Evolutionary conservation across 2,888 invertebrate genomes (phyloP), one percentile per base, ranked within the genome.

Genomic region (Litoditis marina): DNA sequence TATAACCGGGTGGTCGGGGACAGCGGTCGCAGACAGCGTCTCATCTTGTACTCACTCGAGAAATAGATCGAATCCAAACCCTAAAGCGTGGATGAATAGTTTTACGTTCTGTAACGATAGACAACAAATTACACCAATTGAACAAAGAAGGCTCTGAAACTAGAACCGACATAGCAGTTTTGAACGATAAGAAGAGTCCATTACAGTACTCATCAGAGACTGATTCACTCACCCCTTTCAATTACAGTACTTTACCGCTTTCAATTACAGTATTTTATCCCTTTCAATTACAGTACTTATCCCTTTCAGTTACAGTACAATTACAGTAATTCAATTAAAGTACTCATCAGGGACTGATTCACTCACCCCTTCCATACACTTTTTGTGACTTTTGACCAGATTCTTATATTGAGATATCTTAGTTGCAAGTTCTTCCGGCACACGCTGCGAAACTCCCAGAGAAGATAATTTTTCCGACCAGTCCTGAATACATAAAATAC

Each of bases 351-450:
- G n/a, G n/a, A n/a, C n/a, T 5, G 5, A 19, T 13, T 8, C 32
- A 34, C 57, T n/a, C 31, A 57, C 57, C 34, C 32, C 32, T 31
- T 47, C 32, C 34, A 19, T 19, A 32, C 47, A 57, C 13, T 31
- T 47, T 22, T 57, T 57, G n/a, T 49, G 57, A 30, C 32, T 57
- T 28, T 57, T 57, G 16, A 57, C 47, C 22, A 57, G 46, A 25
- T 57, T 57, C 47, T 57, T 57, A 28, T 57, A 57, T 11, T 57
- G 57, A 3, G 47, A 49, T 25, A 57, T 57, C 27, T 57, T 57
- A n/a, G 57, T 46, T 13, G 57, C 47, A 32, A 57, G 25, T 30
- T 57, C 57, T 13, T 57, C 57, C 16, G 57, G 57, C 25, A 49
- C 57, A 6, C 57, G 27, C 28, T n/a, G 31, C 7, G 57, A 31